phyloP scores from a whole-genome alignment of 1,140 invertebrate genomes.

The Papilio helenus region DNA sequence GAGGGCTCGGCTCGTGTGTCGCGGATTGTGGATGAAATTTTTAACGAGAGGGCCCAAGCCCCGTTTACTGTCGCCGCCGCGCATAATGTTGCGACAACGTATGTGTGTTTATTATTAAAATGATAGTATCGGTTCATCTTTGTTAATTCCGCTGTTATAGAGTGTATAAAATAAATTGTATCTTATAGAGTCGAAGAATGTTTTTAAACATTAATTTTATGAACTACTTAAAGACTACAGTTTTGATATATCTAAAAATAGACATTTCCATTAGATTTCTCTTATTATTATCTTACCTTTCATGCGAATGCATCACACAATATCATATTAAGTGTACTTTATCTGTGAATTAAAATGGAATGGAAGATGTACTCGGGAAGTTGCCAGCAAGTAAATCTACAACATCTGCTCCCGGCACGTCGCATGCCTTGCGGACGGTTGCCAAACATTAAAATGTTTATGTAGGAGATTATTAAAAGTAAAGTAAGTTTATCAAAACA shows the following conservation, averaged over 20 bases:
- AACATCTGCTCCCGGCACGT: background rate
- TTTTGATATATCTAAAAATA: background rate
- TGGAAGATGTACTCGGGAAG: background rate
- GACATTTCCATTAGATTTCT: background rate
- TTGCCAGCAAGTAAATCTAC: conserved; percentile 15
- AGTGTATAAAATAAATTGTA: no score
- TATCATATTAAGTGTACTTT: background rate
- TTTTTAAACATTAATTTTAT: no score
- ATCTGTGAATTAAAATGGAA: conserved; percentile 7
- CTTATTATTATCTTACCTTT: background rate
- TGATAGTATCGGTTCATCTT: background rate
- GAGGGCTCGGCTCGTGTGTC: conserved; percentile 5
- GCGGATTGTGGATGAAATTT: conserved; percentile 10
- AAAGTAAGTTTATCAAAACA: background rate
- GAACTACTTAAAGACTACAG: no score
- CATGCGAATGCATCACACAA: background rate
- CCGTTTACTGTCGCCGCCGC: background rate
- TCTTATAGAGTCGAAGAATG: no score
- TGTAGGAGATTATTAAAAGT: background rate
- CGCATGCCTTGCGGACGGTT: background rate
- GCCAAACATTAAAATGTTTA: background rate
- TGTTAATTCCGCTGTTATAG: background rate
- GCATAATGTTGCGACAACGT: conserved; percentile 5
- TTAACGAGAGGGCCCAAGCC: background rate
- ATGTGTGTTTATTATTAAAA: background rate